Conservation (phyloP, 92 coral and sea anemone species). For the Blastomussa wellsi region DNA sequence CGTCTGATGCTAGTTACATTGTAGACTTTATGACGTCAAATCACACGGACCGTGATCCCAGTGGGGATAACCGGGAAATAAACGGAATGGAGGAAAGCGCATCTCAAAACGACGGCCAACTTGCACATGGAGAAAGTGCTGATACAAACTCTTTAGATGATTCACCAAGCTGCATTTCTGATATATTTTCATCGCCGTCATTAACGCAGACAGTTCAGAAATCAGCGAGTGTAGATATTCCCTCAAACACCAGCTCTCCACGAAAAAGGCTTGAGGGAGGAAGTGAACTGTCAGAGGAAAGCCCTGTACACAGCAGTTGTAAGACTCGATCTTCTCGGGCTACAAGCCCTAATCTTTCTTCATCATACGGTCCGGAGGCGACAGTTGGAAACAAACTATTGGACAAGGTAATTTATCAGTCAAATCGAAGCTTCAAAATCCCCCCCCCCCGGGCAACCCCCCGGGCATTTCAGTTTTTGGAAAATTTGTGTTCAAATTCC, state of each 20-base stretch:
- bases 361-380: conserved; percentile 72
- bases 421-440: too few species aligned
- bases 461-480: too few species aligned
- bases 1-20: conserved; percentile 33
- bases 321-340: conserved; percentile 72
- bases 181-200: conserved; percentile 35
- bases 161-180: conserved; percentile 34
- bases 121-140: not conserved
- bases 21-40: conserved; percentile 32
- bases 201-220: not conserved
- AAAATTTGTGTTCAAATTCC: too few species aligned
- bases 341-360: conserved; percentile 79
- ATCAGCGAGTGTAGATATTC: conserved; percentile 3
- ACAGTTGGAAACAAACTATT: conserved; percentile 78
- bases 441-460: too few species aligned
- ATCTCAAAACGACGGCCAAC: not conserved
- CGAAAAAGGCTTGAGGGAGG: conserved; percentile 28
- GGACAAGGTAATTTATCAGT: conserved; percentile 91
- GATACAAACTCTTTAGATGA: conserved; percentile 23
- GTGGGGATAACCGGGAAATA: not conserved
- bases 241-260: conserved; percentile 35
- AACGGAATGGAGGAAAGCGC: conserved; percentile 2
- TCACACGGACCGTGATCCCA: not conserved
- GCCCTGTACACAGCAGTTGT: conserved; percentile 29
- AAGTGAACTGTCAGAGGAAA: conserved; percentile 12